These are phyloP conservation scores for Sepiola atlantica DNA, from an alignment of 2,888 invertebrate species.

Conservation along the genomic window DNA sequence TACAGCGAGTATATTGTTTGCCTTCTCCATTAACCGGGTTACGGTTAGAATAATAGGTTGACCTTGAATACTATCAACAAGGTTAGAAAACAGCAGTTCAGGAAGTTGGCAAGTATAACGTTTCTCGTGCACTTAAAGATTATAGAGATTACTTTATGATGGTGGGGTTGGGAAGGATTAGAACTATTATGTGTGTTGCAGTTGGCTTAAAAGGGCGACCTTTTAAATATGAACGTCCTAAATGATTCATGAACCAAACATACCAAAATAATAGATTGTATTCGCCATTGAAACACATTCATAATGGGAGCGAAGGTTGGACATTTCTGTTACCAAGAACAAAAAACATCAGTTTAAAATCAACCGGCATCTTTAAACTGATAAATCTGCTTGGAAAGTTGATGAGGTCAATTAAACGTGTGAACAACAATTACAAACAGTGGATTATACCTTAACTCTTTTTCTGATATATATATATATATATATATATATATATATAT, in stretches of 20 bases:
- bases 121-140: background rate
- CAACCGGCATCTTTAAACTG: background rate
- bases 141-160: background rate
- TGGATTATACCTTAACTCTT: no score
- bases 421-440: no score
- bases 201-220: background rate
- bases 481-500: no score
- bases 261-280: background rate
- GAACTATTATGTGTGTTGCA: background rate
- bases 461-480: no score
- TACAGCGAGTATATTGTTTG: background rate
- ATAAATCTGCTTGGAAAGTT: no score
- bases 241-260: background rate
- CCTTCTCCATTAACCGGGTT: background rate
- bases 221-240: background rate
- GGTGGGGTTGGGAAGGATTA: background rate
- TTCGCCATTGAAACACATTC: background rate
- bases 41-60: background rate
- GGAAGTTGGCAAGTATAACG: background rate
- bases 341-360: background rate
- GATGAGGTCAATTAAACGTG: no score
- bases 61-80: conserved; percentile 22
- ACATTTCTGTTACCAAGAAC: background rate
- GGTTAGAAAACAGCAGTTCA: background rate
- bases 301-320: background rate